These are phyloP conservation scores for Seira ritae DNA, from an alignment of 2,888 invertebrate genomes.

Conservation along the genomic window DNA sequence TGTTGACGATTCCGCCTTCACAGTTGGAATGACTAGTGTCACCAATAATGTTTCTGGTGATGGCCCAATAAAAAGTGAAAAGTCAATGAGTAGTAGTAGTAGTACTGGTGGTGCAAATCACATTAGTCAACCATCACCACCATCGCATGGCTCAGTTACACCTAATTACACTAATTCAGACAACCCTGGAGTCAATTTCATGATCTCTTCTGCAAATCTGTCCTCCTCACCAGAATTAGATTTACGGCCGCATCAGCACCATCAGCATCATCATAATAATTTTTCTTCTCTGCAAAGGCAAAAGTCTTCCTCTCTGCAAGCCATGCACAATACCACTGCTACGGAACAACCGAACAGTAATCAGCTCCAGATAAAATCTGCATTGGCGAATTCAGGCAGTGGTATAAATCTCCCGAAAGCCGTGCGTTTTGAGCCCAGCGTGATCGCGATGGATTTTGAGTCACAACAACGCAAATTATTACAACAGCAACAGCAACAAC, in stretches of 20 bases:
- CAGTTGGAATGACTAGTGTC: conserved; percentile 38
- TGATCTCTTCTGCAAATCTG: conserved; percentile 47
- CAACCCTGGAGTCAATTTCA: conserved; percentile 64
- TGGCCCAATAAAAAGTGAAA: conserved; percentile 49
- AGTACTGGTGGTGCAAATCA: conserved; percentile 46
- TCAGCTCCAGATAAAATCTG: conserved; percentile 49
- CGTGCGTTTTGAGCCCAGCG: conserved; percentile 63
- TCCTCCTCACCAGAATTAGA: conserved; percentile 35
- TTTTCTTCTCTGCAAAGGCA: conserved; percentile 22
- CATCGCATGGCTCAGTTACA: conserved; percentile 47
- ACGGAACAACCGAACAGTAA: conserved; percentile 17
- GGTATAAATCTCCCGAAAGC: conserved; percentile 56
- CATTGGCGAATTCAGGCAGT: conserved; percentile 45
- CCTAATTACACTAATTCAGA: conserved; percentile 63
- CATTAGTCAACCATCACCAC: conserved; percentile 64
- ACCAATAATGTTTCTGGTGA: conserved; percentile 44
- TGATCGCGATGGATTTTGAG: conserved; percentile 67
- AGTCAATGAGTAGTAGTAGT: conserved; percentile 36
- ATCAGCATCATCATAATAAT: conserved; percentile 17
- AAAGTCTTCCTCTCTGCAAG: conserved; percentile 13
- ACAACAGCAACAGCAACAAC: conserved; percentile 38
- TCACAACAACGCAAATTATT: conserved; percentile 61
- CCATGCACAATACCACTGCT: conserved; percentile 25
- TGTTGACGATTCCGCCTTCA: not conserved
- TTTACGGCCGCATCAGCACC: conserved; percentile 9